These are phyloP conservation scores for Aegithalos caudatus DNA, from an alignment of 2,113 vertebrate species.

Conservation along the genomic window DNA sequence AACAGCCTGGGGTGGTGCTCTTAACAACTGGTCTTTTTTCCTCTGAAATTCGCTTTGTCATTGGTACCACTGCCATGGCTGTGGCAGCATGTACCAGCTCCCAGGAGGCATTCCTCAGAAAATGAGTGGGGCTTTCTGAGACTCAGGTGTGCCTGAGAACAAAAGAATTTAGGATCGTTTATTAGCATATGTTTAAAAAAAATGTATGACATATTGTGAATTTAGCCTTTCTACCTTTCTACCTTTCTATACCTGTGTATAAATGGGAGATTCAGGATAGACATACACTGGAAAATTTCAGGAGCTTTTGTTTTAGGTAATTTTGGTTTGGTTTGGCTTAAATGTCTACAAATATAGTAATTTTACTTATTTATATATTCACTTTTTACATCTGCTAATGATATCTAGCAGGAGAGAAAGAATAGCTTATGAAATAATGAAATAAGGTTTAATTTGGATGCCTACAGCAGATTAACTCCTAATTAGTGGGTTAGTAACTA, in stretches of 20 bases:
- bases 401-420: not conserved
- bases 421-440: not conserved
- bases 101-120: not conserved
- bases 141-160: not conserved
- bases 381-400: not conserved
- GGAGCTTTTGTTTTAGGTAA: not conserved
- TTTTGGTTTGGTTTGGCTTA: not conserved
- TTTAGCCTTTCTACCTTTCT: not conserved
- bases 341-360: not conserved
- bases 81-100: not conserved
- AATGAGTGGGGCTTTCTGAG: not conserved
- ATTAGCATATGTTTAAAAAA: not conserved
- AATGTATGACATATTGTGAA: not conserved
- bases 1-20: accelerated
- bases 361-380: not conserved
- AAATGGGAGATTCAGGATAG: not conserved
- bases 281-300: not conserved
- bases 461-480: not conserved
- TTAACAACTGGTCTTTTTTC: not conserved
- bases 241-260: too few species aligned
- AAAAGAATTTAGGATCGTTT: too few species aligned
- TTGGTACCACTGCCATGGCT: not conserved
- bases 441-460: not conserved
- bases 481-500: not conserved
- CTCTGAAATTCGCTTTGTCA: not conserved